These are phyloP conservation scores for Epinotia brunnichana DNA, from an alignment of 2,888 invertebrate genomes.

Conservation along the genomic window DNA sequence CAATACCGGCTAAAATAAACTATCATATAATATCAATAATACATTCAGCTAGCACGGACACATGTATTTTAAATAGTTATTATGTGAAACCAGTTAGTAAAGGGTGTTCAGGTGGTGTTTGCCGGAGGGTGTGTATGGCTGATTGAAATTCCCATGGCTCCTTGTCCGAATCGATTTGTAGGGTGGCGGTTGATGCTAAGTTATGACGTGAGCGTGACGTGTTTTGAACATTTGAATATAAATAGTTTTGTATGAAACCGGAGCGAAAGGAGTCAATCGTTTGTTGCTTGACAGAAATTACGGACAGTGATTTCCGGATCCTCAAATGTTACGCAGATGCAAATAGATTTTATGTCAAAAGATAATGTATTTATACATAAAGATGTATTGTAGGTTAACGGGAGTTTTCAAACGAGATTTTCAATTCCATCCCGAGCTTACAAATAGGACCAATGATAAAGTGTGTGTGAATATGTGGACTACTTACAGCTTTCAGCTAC, in stretches of 20 bases:
- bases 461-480: too few relatives aligned
- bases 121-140: conserved; percentile 53
- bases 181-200: conserved; percentile 72
- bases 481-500: too few relatives aligned
- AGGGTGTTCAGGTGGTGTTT: conserved; percentile 62
- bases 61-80: conserved; percentile 83
- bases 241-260: conserved; percentile 58
- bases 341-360: too few relatives aligned
- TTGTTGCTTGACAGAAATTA: conserved; percentile 14
- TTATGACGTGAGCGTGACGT: conserved; percentile 75
- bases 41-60: conserved; percentile 76
- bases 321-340: background rate
- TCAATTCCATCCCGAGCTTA: too few relatives aligned
- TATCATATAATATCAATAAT: conserved; percentile 84
- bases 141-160: conserved; percentile 79
- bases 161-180: conserved; percentile 70
- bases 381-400: too few relatives aligned
- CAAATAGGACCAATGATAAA: too few relatives aligned
- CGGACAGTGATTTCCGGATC: background rate
- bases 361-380: too few relatives aligned
- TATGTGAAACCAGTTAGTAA: conserved; percentile 80
- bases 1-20: conserved; percentile 77
- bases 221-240: conserved; percentile 65
- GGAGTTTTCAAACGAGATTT: too few relatives aligned
- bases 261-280: conserved; percentile 42